Evolutionary conservation across 2,888 invertebrate genomes (phyloP).

Genomic region (Cotesia congregata): DNA sequence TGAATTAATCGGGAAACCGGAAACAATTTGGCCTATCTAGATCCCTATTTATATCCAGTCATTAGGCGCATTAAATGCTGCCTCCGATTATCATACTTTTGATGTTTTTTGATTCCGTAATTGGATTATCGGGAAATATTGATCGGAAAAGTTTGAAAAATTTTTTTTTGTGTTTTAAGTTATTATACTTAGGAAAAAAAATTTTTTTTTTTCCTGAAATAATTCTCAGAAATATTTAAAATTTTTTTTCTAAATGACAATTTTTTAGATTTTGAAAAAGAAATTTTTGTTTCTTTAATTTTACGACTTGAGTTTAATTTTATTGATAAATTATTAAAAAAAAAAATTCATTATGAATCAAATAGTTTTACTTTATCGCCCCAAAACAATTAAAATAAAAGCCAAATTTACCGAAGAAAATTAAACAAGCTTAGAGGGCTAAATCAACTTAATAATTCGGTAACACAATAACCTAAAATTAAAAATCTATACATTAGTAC

Average conservation of each 20-base stretch:
- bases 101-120: background rate
- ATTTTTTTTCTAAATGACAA: too few relatives aligned
- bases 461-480: background rate
- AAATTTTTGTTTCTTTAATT: too few relatives aligned
- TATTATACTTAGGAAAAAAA: too few relatives aligned
- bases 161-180: too few relatives aligned
- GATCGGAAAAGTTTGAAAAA: too few relatives aligned
- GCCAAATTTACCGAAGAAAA: background rate
- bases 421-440: background rate
- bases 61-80: slow-evolving; percentile 31
- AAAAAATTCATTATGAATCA: too few relatives aligned
- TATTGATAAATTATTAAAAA: too few relatives aligned
- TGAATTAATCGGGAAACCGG: slow-evolving; percentile 62
- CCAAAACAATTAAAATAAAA: background rate
- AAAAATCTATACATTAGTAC: background rate
- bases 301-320: too few relatives aligned
- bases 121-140: background rate
- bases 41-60: slow-evolving; percentile 25
- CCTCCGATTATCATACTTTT: slow-evolving; percentile 6
- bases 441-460: background rate
- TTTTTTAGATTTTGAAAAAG: too few relatives aligned
- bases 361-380: too few relatives aligned
- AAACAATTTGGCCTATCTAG: slow-evolving; percentile 57
- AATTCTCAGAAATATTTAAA: too few relatives aligned
- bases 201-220: too few relatives aligned